Conservation (phyloP, 1,140 invertebrate species). For the Diabrotica undecimpunctata region DNA sequence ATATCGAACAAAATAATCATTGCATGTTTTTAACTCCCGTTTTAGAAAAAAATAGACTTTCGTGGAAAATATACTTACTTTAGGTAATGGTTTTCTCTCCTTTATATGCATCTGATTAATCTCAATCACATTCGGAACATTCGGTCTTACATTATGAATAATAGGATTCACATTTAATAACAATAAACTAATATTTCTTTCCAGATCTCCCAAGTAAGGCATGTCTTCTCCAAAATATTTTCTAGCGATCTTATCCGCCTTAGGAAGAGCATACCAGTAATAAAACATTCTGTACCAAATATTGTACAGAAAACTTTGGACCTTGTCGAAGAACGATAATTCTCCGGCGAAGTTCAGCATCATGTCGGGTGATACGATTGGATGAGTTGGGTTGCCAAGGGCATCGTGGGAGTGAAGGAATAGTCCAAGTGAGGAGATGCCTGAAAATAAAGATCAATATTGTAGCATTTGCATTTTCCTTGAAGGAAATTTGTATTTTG, state of each 20-base stretch:
- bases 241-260: conserved; percentile 40
- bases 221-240: conserved; percentile 45
- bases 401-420: conserved; percentile 9
- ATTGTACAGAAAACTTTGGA: conserved; percentile 15
- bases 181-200: conserved; percentile 51
- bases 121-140: conserved; percentile 48
- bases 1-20: no score
- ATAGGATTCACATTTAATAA: conserved; percentile 51
- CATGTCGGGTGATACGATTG: conserved; percentile 7
- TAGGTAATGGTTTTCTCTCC: conserved; percentile 40
- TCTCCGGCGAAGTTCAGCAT: conserved; percentile 7
- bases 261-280: conserved; percentile 19
- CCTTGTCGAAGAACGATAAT: conserved; percentile 12
- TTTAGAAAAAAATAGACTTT: no score
- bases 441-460: background rate
- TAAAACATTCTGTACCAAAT: conserved; percentile 20
- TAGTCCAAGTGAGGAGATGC: background rate
- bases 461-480: no score
- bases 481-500: no score
- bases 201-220: conserved; percentile 49
- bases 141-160: conserved; percentile 46
- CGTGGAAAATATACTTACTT: conserved; percentile 21
- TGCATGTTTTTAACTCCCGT: no score
- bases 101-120: conserved; percentile 50
- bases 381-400: conserved; percentile 11